These are phyloP conservation scores for Odontocerum albicorne DNA, from an alignment of 2,888 invertebrate species.

Conservation along the genomic window DNA sequence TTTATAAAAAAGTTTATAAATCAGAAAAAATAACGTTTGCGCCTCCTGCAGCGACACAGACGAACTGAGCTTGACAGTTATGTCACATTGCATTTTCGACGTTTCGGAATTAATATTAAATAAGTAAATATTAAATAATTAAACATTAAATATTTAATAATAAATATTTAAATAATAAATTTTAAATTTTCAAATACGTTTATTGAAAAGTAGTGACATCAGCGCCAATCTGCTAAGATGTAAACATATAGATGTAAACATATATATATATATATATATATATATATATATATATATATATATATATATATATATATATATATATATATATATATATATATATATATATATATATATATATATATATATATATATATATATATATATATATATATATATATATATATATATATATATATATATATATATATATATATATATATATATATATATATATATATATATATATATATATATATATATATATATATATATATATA, in stretches of 20 bases:
- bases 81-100: too few species aligned
- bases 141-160: too few species aligned
- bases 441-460: background rate
- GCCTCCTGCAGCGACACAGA: too few species aligned
- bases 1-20: too few species aligned
- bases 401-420: conserved; percentile 7
- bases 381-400: conserved; percentile 7
- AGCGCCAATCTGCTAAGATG: too few species aligned
- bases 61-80: too few species aligned
- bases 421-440: conserved; percentile 7
- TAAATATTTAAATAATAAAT: too few species aligned
- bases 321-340: conserved; percentile 7
- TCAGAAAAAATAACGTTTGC: too few species aligned
- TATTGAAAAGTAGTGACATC: too few species aligned
- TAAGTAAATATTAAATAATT: too few species aligned
- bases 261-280: conserved; percentile 3
- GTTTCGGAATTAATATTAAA: too few species aligned
- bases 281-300: conserved; percentile 7
- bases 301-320: conserved; percentile 7
- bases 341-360: conserved; percentile 7
- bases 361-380: conserved; percentile 7
- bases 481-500: conserved; percentile 6
- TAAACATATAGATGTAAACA: background rate
- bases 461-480: conserved; percentile 1
- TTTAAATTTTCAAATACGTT: too few species aligned